Base-by-base conservation (phyloP, 2,888 invertebrate genomes). In the Eupithecia abbreviata region DNA sequence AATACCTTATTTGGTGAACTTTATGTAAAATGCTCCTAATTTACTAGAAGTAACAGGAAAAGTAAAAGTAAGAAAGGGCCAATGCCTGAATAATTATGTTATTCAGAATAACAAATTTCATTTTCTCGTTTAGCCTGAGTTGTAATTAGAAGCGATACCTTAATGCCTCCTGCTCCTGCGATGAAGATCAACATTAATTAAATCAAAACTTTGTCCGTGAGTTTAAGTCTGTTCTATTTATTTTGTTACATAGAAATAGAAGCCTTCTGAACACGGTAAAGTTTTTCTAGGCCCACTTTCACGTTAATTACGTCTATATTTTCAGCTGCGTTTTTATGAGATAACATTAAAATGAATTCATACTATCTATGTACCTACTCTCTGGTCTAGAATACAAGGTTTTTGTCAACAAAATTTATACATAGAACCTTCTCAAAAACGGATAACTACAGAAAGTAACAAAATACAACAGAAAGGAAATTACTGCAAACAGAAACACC, bases 201-300 rank as follows among this genome's bases (percentile, higher is more conserved):
- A 79, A 78, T 79, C 55, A 77, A 72, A 74, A 80, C 75, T 80
- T 81, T 73, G 47, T 45, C 10, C 47, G 47, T 45, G 47, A 30
- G 18, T 30, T 13, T 45, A 13, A 69, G n/a, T 3, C 4, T 58
- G 5, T 3, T 55, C 4, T 15, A 18, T 58, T 3, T 58, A 18
- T 58, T 58, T 58, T 58, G 18, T 58, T 18, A n/a, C n/a, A 7
- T n/a, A n/a, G 7, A 3, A 65, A 65, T 13, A 41, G 30, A 65
- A 2, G 41, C 5, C 41, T 41, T 41, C 65, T n/a, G 2, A 45
- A 58, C 43, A n/a, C n/a, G 13, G 18, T 15, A 70, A 55, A 62
- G 69, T 74, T 74, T 65, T 70, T 18, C 30, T 9, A 58, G 45
- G 30, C 9, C 30, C 45, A 10, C 41, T 13, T 74, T 41, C 0